These are phyloP conservation scores for Phaethon lepturus DNA, from an alignment of 2,113 vertebrate genomes.

Conservation along the genomic window DNA sequence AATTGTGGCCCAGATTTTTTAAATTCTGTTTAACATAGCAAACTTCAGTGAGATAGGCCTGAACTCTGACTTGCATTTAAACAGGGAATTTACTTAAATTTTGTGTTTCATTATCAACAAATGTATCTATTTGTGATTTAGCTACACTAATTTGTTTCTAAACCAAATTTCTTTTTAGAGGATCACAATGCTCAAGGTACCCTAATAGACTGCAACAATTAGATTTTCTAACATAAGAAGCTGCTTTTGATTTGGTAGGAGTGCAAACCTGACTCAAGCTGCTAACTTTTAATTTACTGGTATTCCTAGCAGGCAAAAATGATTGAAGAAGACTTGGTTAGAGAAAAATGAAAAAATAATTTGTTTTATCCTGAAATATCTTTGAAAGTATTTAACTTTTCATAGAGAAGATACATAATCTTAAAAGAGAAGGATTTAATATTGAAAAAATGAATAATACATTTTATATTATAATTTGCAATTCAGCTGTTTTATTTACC, in stretches of 20 bases:
- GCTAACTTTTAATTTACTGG: constrained; percentile 37
- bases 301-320: constrained; percentile 13
- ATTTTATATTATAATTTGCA: background rate
- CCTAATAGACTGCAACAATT: background rate
- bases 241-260: constrained; percentile 1
- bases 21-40: background rate
- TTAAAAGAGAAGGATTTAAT: background rate
- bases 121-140: background rate
- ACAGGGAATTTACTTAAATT: background rate
- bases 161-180: background rate
- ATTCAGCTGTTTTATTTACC: background rate
- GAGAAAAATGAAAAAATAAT: background rate
- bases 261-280: constrained; percentile 8
- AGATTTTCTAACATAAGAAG: constrained; percentile 28
- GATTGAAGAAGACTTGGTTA: background rate
- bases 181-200: background rate
- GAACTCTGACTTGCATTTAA: background rate
- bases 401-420: background rate
- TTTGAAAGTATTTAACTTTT: background rate
- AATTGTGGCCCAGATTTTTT: background rate
- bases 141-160: background rate
- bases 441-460: background rate
- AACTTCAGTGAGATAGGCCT: background rate
- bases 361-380: background rate
- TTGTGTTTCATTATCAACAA: background rate